Evolutionary conservation across 2,888 invertebrate species (phyloP).

Genomic region (Aphrophora alni): DNA sequence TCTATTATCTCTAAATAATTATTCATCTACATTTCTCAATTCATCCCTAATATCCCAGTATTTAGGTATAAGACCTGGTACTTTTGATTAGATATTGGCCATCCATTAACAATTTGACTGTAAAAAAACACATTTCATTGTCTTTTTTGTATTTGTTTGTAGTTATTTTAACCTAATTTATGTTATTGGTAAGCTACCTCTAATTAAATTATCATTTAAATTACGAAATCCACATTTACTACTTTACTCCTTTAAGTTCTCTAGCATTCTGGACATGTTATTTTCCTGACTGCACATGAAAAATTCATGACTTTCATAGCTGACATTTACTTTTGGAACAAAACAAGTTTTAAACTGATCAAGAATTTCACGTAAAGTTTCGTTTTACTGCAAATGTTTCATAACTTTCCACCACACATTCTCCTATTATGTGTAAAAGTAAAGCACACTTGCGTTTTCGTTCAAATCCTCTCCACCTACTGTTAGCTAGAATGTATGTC

Average conservation of each 20-base stretch:
- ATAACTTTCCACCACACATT: conserved; percentile 3
- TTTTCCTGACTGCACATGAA: conserved; percentile 16
- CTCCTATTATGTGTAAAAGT: conserved; percentile 16
- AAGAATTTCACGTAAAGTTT: conserved; percentile 19
- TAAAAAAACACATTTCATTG: too few species aligned
- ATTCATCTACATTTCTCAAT: too few species aligned
- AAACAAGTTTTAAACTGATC: conserved; percentile 1
- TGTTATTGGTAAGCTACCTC: neutral
- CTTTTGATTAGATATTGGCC: too few species aligned
- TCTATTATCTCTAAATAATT: too few species aligned
- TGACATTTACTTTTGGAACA: conserved; percentile 26
- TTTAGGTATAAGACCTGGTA: too few species aligned
- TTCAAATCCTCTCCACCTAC: conserved; percentile 20
- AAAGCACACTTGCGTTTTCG: conserved; percentile 18
- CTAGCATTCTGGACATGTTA: conserved; percentile 6
- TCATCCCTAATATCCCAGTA: too few species aligned
- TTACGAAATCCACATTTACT: conserved; percentile 2
- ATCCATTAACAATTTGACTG: too few species aligned
- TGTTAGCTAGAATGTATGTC: conserved; percentile 15
- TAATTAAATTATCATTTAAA: conserved; percentile 6
- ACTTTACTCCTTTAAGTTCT: neutral
- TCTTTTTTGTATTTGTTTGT: too few species aligned
- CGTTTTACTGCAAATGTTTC: conserved; percentile 10
- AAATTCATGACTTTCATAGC: neutral
- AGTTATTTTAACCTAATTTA: neutral